Evolutionary conservation across 2,888 invertebrate genomes (phyloP), one percentile per base, ranked within the genome.

Genomic region (Agonum fuliginosum): DNA sequence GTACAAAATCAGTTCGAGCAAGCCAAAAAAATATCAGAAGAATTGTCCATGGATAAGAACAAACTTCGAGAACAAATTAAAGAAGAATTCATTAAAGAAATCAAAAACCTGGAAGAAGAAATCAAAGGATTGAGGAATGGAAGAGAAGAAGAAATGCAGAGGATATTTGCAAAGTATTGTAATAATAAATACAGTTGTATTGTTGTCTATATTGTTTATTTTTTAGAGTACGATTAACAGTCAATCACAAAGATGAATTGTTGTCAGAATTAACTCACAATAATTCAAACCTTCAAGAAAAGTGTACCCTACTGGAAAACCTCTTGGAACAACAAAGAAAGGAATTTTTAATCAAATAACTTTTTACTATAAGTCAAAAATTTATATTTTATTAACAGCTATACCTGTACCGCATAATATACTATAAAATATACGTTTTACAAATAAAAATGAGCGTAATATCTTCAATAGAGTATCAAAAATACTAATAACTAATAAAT

Each of bases 241-340:
- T 96, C 17, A 92, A 93, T 0, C 91, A 94, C 78, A 95, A 95
- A 84, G 94, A 95, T 84, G 91, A 94, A 2, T 90, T 93, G 4
- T 90, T 95, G 70, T 91, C 91, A 79, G 91, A 94, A 78, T 86
- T 95, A 30, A 92, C 91, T 58, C 90, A 92, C 65, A 94, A 95
- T 82, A 89, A 92, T 14, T 90, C 91, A 70, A 91, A 92, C 37
- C 87, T 93, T 62, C 90, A 93, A 81, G 93, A 93, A 85, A 93
- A 93, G 83, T 93, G 94, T 81, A 88, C 92, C 0, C 90, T 94
- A 79, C 85, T 96, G 78, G 95, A 96, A 84, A 91, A 89, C 79
- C 88, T 95, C 87, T 85, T 95, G 77, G 92, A 95, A 81, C 93
- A 94, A 82, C 94, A 95, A 84, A 88, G 94, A 74, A 93, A 92